Conservation (phyloP, 2,888 invertebrate genomes). For the Drosophila sordidula region DNA sequence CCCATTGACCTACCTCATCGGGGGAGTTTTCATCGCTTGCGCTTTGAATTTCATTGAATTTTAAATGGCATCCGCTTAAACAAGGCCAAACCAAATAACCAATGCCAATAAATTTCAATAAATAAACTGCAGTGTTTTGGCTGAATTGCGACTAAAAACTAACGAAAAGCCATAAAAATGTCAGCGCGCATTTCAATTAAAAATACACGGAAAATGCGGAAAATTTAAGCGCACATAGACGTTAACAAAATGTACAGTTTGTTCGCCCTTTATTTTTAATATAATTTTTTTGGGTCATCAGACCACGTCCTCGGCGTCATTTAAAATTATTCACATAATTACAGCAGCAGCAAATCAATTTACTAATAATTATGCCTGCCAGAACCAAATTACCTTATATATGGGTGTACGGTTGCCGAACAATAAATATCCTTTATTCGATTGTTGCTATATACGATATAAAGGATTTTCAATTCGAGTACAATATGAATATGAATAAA, state of each 20-base stretch:
- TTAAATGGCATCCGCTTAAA: constrained; percentile 44
- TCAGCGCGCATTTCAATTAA: constrained; percentile 71
- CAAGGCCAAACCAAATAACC: constrained; percentile 44
- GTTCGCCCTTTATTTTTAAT: not conserved
- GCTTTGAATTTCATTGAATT: constrained; percentile 50
- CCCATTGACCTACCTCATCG: constrained; percentile 17
- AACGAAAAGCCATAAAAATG: constrained; percentile 67
- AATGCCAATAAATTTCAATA: constrained; percentile 67
- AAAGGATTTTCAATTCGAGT: too few relatives aligned
- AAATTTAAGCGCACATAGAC: constrained; percentile 17
- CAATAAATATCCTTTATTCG: too few relatives aligned
- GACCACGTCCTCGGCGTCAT: constrained; percentile 22
- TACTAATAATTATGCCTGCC: constrained; percentile 46
- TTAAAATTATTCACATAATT: constrained; percentile 41
- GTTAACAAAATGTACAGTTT: constrained; percentile 3
- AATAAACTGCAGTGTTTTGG: constrained; percentile 56
- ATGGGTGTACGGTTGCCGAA: not conserved
- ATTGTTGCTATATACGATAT: too few relatives aligned
- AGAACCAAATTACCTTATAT: not conserved
- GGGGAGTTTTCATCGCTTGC: constrained; percentile 7
- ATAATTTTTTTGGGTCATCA: constrained; percentile 14
- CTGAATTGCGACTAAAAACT: constrained; percentile 30
- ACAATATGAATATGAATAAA: too few relatives aligned
- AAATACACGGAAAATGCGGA: constrained; percentile 28
- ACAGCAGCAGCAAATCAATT: constrained; percentile 54